These are phyloP conservation scores for Drosophila mulleri DNA, from an alignment of 2,888 invertebrate genomes.

Conservation along the genomic window DNA sequence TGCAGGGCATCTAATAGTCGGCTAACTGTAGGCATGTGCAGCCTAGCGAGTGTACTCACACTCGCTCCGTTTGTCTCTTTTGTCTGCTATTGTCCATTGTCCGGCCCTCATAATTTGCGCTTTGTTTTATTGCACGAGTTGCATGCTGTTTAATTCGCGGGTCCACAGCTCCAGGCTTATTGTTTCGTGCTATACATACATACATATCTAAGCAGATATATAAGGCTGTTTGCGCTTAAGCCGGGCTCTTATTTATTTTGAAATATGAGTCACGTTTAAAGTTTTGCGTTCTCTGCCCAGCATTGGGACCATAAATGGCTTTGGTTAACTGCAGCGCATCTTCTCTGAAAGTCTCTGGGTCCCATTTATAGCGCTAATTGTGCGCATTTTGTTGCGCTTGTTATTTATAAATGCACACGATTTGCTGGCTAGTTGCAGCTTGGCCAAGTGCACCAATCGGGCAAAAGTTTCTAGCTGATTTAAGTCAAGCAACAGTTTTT, in stretches of 20 bases:
- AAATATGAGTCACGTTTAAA: conserved; percentile 78
- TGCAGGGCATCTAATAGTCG: conserved; percentile 16
- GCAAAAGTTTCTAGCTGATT: neutral
- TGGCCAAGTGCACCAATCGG: conserved; percentile 26
- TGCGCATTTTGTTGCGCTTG: conserved; percentile 74
- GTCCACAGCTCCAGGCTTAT: conserved; percentile 21
- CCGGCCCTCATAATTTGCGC: conserved; percentile 74
- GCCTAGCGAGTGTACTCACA: neutral
- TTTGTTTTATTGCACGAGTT: conserved; percentile 69
- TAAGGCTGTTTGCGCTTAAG: neutral
- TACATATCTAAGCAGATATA: conserved; percentile 1
- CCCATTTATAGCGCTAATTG: conserved; percentile 77
- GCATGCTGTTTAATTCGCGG: conserved; percentile 69
- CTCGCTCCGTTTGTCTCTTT: conserved; percentile 26
- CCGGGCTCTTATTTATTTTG: conserved; percentile 37
- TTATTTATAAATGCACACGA: conserved; percentile 70
- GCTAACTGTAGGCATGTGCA: neutral
- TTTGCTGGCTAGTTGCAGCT: conserved; percentile 14
- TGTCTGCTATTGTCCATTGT: conserved; percentile 43
- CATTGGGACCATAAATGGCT: conserved; percentile 67
- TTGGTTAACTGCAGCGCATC: conserved; percentile 22
- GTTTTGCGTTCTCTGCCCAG: conserved; percentile 57
- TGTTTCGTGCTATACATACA: conserved; percentile 33
- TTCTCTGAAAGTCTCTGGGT: conserved; percentile 39
- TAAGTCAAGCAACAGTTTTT: conserved; percentile 4